These are phyloP conservation scores for Oasisia sp. DNA, from an alignment of 2,888 invertebrate genomes.

Conservation along the genomic window DNA sequence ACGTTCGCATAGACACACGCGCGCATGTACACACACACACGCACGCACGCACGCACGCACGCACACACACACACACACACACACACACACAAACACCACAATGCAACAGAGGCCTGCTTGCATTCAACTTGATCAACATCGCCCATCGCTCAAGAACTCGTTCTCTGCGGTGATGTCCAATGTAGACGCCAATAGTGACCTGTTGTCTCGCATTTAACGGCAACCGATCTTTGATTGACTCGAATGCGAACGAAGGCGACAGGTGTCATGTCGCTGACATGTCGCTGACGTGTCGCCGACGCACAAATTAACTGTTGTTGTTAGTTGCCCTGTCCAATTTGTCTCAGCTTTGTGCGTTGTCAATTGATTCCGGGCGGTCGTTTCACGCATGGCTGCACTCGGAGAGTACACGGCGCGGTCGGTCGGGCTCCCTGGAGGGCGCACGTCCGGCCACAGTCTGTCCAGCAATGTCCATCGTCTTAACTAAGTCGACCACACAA, in stretches of 20 bases:
- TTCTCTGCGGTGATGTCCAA: not conserved
- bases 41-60: too few relatives aligned
- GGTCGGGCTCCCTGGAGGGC: not conserved
- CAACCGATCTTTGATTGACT: not conserved
- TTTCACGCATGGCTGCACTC: not conserved
- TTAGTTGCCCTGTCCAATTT: constrained; percentile 7
- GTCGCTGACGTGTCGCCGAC: constrained; percentile 13
- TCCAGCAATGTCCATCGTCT: not conserved
- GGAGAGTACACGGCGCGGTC: not conserved
- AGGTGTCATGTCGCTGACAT: not conserved
- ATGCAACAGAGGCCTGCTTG: not conserved
- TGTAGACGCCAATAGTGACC: not conserved
- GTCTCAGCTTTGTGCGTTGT: constrained; percentile 6
- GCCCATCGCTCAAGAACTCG: not conserved
- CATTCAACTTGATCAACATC: not conserved
- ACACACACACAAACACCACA: too few relatives aligned
- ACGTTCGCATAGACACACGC: too few relatives aligned
- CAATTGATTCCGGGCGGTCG: constrained; percentile 17
- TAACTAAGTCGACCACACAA: not conserved
- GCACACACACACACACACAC: too few relatives aligned
- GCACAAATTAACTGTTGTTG: constrained; percentile 17
- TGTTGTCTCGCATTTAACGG: constrained; percentile 1
- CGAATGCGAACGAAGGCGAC: not conserved
- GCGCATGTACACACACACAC: too few relatives aligned
- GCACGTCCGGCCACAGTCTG: not conserved